phyloP scores from a whole-genome alignment of 2,888 invertebrate genomes.

The Agrochola litura region DNA sequence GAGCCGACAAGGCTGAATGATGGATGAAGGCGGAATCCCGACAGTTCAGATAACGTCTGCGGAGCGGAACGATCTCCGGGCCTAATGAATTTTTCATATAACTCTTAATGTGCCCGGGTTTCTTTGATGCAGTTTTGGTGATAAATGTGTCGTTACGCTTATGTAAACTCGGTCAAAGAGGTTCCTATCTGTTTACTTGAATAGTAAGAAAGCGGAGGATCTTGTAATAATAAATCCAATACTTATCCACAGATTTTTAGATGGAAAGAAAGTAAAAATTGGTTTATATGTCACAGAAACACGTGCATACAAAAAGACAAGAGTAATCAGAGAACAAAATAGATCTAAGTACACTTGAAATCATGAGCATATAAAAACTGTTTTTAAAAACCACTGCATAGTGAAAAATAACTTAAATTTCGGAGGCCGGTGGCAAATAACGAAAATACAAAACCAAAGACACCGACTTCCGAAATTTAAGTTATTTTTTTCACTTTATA shows the following conservation, averaged over 20 bases:
- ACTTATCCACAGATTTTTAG: background rate
- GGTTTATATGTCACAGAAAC: too few species aligned
- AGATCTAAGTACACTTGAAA: too few species aligned
- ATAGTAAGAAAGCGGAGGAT: background rate
- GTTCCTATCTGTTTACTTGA: conserved; percentile 4
- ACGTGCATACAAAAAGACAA: too few species aligned
- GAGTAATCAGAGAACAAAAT: too few species aligned
- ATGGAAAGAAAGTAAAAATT: too few species aligned
- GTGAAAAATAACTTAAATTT: too few species aligned
- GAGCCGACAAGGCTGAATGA: conserved; percentile 75
- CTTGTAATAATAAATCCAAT: background rate
- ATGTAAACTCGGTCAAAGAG: conserved; percentile 35
- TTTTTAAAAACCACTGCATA: too few species aligned
- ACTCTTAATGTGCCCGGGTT: conserved; percentile 62
- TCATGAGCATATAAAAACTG: too few species aligned
- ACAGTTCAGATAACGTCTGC: conserved; percentile 67
- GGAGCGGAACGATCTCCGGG: conserved; percentile 63
- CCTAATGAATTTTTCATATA: conserved; percentile 69
- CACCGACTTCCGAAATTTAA: too few species aligned
- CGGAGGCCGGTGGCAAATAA: too few species aligned
- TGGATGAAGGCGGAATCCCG: conserved; percentile 73
- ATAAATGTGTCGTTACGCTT: conserved; percentile 53
- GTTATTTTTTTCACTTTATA: too few species aligned
- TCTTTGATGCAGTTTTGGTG: conserved; percentile 61
- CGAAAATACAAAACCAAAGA: too few species aligned